These are phyloP conservation scores for Toxotes chatareus DNA, from an alignment of 2,113 vertebrate genomes.

Conservation along the genomic window DNA sequence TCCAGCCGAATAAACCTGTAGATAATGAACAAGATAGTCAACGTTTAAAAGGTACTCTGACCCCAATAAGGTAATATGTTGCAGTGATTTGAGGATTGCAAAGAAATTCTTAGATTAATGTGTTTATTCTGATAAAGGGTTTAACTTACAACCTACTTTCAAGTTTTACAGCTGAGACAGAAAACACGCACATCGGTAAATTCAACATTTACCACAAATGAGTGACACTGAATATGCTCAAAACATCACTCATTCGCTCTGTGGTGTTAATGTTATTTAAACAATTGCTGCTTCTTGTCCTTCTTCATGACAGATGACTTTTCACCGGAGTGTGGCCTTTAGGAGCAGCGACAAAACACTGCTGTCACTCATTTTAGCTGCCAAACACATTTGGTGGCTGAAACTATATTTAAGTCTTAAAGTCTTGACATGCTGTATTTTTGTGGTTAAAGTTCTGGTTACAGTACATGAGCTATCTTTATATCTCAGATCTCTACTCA, in stretches of 20 bases:
- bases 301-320: neutral
- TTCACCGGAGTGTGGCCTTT: neutral
- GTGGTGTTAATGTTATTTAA: no score
- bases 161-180: neutral
- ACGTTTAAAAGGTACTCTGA: constrained; percentile 29
- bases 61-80: neutral
- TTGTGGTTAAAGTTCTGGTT: neutral
- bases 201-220: no score
- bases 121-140: neutral
- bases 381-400: neutral
- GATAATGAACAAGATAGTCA: constrained; percentile 35
- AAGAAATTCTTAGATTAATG: neutral
- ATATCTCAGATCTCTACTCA: neutral
- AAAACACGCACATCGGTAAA: no score
- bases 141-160: neutral
- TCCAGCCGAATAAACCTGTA: constrained; percentile 29
- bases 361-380: neutral
- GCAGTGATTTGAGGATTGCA: no score
- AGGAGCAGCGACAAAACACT: neutral
- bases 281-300: neutral
- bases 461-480: constrained; percentile 9
- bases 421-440: neutral
- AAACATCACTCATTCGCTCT: no score
- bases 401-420: neutral
- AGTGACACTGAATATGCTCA: no score